Evolutionary conservation across 1,140 invertebrate species (phyloP), one percentile per base, ranked within the genome.

Genomic region (Pseudoatta argentina): DNA sequence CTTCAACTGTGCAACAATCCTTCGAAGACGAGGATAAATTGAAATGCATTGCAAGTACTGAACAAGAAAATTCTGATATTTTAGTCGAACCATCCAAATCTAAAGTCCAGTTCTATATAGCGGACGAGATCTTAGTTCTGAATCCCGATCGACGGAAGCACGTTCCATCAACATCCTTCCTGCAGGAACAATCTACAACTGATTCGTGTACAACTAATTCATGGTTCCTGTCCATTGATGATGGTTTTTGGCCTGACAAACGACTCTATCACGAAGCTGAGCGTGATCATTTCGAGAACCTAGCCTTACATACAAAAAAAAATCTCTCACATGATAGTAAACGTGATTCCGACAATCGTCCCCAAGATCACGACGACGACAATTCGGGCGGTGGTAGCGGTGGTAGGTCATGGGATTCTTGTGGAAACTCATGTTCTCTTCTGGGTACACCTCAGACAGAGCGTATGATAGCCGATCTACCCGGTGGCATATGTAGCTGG

Each of bases 401-500:
- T 16, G 82, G 79, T 55, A 85, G 79, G 21, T 75, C 79, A 30
- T 51, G 71, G 1, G 73, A 79, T 72, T 61, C 91, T 30, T 64
- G 53, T 34, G 86, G 86, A 57, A 75, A 66, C 16, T 85, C 88
- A 16, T 78, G 44, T 57, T 78, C 79, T 10, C 71, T 86, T 53
- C 73, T 85, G 21, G 88, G 87, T 21, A 82, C 92, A 64, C 94
- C 94, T 61, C 96, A 96, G 64, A 97, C 97, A 1, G 96, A 97
- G 92, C 97, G 97, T 89, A 96, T 97, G 89, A 96, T 96, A 75
- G 96, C 97, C 87, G 97, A 97, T 95, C 95, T 98, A 67, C 97
- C 97, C 6, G 97, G 97, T 83, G 97, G 97, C 71, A 96, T 98
- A 87, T 97, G 97, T 94, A 97, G 97, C 91, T 98, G 98, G 97